phyloP scores from a whole-genome alignment of 1,140 invertebrate genomes.

The Hyles euphorbiae region DNA sequence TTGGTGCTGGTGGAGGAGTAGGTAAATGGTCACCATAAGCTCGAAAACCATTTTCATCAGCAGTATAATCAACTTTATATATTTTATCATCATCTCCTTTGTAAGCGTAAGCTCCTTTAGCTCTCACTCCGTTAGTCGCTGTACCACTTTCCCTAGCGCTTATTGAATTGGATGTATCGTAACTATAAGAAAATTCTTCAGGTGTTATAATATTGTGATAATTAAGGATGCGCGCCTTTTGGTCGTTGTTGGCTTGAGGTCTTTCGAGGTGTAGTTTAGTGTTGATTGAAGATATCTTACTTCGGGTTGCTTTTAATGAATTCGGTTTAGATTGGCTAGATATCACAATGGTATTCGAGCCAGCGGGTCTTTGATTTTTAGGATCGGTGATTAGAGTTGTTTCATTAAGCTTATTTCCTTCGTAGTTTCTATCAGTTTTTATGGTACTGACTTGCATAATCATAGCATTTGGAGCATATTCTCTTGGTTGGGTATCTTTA shows the following conservation, averaged over 20 bases:
- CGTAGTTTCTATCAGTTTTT: too few species aligned
- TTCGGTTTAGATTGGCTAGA: background rate
- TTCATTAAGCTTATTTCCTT: too few species aligned
- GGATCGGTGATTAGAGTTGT: too few species aligned
- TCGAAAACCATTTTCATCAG: slow-evolving; percentile 77
- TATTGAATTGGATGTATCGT: slow-evolving; percentile 81
- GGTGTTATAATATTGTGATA: slow-evolving; percentile 67
- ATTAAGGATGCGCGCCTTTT: slow-evolving; percentile 44
- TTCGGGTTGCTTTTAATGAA: background rate
- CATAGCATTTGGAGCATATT: too few species aligned
- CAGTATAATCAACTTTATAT: slow-evolving; percentile 81
- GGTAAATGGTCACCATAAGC: slow-evolving; percentile 80
- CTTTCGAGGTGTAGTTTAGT: slow-evolving; percentile 23
- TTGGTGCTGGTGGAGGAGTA: slow-evolving; percentile 74
- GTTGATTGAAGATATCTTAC: background rate
- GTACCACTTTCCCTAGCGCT: slow-evolving; percentile 76
- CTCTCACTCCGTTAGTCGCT: slow-evolving; percentile 60
- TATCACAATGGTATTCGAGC: too few species aligned
- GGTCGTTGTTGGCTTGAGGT: slow-evolving; percentile 40
- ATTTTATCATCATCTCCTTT: slow-evolving; percentile 78
- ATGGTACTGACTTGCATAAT: too few species aligned
- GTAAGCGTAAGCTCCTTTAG: slow-evolving; percentile 78
- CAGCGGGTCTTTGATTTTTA: too few species aligned
- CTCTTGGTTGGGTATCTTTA: too few species aligned
- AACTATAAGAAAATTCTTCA: slow-evolving; percentile 77